Conservation (phyloP, 1,140 invertebrate genomes). For the Globodera rostochiensis region DNA sequence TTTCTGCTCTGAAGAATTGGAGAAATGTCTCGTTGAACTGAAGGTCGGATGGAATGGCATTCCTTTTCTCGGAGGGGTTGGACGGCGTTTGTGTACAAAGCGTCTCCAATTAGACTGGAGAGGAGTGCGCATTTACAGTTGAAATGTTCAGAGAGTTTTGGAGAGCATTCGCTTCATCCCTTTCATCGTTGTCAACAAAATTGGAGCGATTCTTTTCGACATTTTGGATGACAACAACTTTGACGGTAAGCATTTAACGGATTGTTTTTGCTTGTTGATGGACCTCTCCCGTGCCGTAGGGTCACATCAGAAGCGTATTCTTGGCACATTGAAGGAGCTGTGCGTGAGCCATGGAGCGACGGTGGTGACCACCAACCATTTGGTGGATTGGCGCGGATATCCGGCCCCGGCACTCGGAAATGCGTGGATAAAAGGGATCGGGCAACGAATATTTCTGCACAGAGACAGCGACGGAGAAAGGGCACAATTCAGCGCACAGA, state of each 20-base stretch:
- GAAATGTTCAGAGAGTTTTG: background rate
- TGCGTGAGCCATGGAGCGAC: slow-evolving; percentile 17
- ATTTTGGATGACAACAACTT: background rate
- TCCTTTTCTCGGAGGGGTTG: too few relatives aligned
- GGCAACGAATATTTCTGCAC: slow-evolving; percentile 10
- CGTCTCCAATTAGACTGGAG: background rate
- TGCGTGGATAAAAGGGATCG: slow-evolving; percentile 23
- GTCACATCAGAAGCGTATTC: slow-evolving; percentile 15
- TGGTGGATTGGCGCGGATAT: slow-evolving; percentile 10
- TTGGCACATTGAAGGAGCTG: slow-evolving; percentile 5
- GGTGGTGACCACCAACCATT: slow-evolving; percentile 20
- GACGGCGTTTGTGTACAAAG: too few relatives aligned
- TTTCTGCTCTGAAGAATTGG: background rate
- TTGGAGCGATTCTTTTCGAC: slow-evolving; percentile 23
- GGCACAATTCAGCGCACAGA: too few relatives aligned
- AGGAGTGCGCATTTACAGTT: background rate
- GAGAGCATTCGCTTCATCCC: background rate
- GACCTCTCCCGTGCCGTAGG: background rate
- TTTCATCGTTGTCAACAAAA: slow-evolving; percentile 24
- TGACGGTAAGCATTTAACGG: background rate
- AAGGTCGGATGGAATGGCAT: background rate
- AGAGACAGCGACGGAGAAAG: background rate
- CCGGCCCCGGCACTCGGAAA: slow-evolving; percentile 22
- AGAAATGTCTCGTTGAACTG: background rate
- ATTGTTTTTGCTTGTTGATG: background rate